Conservation (phyloP, 1,140 invertebrate species). For the Magallana angulata region DNA sequence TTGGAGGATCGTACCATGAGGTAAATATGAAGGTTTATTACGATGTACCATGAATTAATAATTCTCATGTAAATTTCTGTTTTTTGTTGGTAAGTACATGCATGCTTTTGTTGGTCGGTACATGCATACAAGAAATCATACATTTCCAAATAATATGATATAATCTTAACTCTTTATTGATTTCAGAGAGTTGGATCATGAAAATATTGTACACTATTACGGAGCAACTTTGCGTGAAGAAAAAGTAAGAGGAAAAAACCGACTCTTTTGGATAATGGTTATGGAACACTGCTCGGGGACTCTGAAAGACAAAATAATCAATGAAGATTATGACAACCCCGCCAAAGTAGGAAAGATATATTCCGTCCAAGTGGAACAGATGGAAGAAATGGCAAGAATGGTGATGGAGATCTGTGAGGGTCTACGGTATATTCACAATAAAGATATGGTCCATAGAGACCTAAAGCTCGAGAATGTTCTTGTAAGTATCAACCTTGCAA, state of each 20-base stretch:
- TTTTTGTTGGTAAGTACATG: too few relatives aligned
- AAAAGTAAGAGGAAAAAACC: constrained; percentile 36
- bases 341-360: constrained; percentile 40
- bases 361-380: constrained; percentile 58
- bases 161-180: not conserved
- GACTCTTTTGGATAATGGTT: constrained; percentile 63
- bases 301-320: constrained; percentile 56
- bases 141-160: too few relatives aligned
- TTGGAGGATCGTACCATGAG: constrained; percentile 67
- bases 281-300: constrained; percentile 66
- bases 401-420: constrained; percentile 65
- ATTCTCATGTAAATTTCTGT: too few relatives aligned
- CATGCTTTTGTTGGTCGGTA: too few relatives aligned
- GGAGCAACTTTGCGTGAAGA: constrained; percentile 55
- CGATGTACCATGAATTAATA: too few relatives aligned
- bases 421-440: constrained; percentile 68
- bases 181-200: constrained; percentile 57
- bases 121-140: too few relatives aligned
- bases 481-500: constrained; percentile 54
- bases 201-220: constrained; percentile 67
- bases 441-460: constrained; percentile 70
- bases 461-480: constrained; percentile 73
- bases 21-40: constrained; percentile 34
- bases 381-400: constrained; percentile 60
- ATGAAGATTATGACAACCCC: constrained; percentile 53